Evolutionary conservation across 2,113 vertebrate species (phyloP), one percentile per base, ranked within the genome.

Genomic region (Hydrochoerus hydrochaeris): DNA sequence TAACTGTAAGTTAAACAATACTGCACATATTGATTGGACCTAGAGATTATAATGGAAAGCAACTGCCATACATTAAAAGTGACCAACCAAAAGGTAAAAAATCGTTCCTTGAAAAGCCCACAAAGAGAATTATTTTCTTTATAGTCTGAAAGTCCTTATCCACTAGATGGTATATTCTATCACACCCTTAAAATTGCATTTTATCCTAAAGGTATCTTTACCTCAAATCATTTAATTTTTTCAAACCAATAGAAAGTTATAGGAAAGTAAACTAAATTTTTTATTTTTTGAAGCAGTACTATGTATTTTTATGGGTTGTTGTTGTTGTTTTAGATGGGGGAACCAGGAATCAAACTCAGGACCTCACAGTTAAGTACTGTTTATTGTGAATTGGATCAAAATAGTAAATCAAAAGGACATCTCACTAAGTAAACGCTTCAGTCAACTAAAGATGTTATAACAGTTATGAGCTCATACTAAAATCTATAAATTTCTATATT

Each of bases 1-100:
- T 95, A 98, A 98, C 95, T 98, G 87, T 62, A 87, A 97, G 38
- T 58, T 98, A 95, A 60, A 83, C 75, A 97, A 97, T 95, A 97
- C 38, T 97, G 86, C 87, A 96, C 77, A 62, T 96, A 98, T 96
- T 94, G 96, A 98, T 95, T 97, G 65, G 11, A 85, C 46, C 78
- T 97, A 81, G 95, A 65, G 96, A 84, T 97, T 92, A 95, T 20
- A 97, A 35, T 97, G 85, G 97, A 91, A 97, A 97, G 96, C 49
- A 97, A 97, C 60, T 96, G 96, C 73, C 91, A 91, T 84, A 97
- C 65, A 93, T 94, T 97, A 54, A 97, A 97, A 81, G 90, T 81
- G 67, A 78, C 83, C 97, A 85, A 96, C 90, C 98, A 97, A 75
- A 97, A 96, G 41, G 95, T 1, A 95, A 38, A 96, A 98, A 96